Base-by-base conservation (phyloP, 2,888 invertebrate species). In the Dendrolimus pini region DNA sequence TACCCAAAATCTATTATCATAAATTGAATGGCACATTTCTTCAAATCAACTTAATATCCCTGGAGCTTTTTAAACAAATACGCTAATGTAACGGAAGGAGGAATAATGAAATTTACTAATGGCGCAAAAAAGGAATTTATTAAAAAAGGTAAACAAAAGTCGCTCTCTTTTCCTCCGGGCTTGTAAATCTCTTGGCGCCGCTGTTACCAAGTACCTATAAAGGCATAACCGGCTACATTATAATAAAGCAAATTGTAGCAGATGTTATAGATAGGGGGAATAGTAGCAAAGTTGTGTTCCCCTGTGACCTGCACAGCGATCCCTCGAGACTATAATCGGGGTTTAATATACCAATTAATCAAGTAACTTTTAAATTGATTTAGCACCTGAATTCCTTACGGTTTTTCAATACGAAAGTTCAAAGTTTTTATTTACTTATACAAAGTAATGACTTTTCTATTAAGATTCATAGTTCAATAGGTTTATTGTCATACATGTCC, bases 131-230 rank as follows among this genome's bases (percentile, higher is more conserved):
- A 62, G 59, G 58, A 61, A 61, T 62, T 65, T 65, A 70, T 70
- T 69, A 61, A 60, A 60, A n/a, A 60, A 62, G 60, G 62, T 66
- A 70, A 71, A 73, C 70, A 72, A 67, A 71, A 75, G 72, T 73
- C 66, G 70, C 71, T 77, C 75, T 78, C 74, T 78, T 75, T 74
- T 66, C 67, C 12, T 47, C 62, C 67, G 62, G 58, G 65, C 61
- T 58, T 59, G 74, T 83, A 83, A 83, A 82, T 84, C 77, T 78
- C 62, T 61, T 55, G 73, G 64, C 74, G 71, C 83, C 71, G 80
- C 81, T 82, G 84, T 68, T 69, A 61, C 72, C 74, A 77, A 83
- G 80, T 70, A 81, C 82, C 78, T 75, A 81, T 80, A 77, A 76
- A 75, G 78, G 77, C 78, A 81, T 82, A 82, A 78, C 78, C 72